Conservation (phyloP, 1,140 invertebrate species). For the Rhopalosiphum padi region DNA sequence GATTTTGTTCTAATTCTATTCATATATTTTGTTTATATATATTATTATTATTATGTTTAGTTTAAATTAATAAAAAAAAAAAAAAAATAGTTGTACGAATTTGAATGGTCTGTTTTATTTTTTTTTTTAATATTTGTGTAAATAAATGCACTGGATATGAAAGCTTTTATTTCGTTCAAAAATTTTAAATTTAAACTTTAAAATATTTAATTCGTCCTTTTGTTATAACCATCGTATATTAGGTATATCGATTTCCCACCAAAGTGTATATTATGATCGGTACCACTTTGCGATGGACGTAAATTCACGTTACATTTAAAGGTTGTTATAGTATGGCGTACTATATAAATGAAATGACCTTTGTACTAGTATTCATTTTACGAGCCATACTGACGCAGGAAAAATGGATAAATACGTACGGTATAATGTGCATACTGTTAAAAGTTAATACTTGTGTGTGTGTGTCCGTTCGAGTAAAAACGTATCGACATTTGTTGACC, state of each 20-base stretch:
- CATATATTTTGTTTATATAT: too few species aligned
- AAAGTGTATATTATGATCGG: background rate
- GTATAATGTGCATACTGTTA: background rate
- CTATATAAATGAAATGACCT: background rate
- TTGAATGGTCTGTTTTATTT: too few species aligned
- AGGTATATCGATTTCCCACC: background rate
- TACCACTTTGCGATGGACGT: background rate
- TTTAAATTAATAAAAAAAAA: too few species aligned
- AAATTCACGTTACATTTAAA: background rate
- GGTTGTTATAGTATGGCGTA: background rate
- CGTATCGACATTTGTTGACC: background rate
- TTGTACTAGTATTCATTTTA: background rate
- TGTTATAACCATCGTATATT: background rate
- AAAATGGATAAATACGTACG: background rate
- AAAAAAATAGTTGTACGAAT: too few species aligned
- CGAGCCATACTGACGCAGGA: background rate
- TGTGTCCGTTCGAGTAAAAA: background rate
- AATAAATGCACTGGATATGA: background rate
- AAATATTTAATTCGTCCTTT: background rate
- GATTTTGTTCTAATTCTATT: too few species aligned
- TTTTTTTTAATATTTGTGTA: background rate
- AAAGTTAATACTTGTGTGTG: background rate
- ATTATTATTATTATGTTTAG: too few species aligned
- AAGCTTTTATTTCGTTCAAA: background rate
- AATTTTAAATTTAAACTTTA: background rate